Evolutionary conservation across 1,140 invertebrate species (phyloP), one percentile per base, ranked within the genome.

Genomic region (Philotrypesis tridentata): DNA sequence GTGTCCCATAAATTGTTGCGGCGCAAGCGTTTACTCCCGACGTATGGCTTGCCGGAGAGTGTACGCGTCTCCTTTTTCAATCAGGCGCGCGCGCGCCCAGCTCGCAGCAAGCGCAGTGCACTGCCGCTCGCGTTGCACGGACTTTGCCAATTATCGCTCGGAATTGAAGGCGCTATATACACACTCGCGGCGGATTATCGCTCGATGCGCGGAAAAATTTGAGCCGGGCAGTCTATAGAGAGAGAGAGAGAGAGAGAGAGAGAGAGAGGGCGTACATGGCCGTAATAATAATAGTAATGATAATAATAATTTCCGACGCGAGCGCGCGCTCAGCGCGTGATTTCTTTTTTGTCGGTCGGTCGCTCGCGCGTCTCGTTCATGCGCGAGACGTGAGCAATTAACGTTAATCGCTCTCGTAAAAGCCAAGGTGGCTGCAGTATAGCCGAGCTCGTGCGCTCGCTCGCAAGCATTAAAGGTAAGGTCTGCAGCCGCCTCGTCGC

Each of bases 361-460:
- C n/a, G n/a, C n/a, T n/a, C 33, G n/a, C 21, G 68, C 17, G 23
- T 1, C 65, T 68, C 65, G 67, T 37, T 68, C 65, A 14, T 29
- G 21, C 33, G 68, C 68, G 37, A 71, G 31, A 71, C 68, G 68
- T 23, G 70, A 25, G 55, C 72, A 74, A 74, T 74, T 74, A 74
- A 74, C 72, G 72, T 74, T 74, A 31, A 74, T 74, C 72, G 43
- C 43, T 12, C 72, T 74, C 72, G 48, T 74, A 74, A 74, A 74
- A 74, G 43, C 29, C 31, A 37, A 17, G 11, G 23, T 9, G 21
- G n/a, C n/a, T 2, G 1, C 48, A 72, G 37, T 33, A 23, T n/a
- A 1, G 40, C 37, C 25, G 3, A 3, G 3, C 70, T n/a, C n/a
- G n/a, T 5, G 33, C 33, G 33, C n/a, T 37, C 33, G 9, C 33